Conservation (phyloP, 2,888 invertebrate species). For the Danaus chrysippus region DNA sequence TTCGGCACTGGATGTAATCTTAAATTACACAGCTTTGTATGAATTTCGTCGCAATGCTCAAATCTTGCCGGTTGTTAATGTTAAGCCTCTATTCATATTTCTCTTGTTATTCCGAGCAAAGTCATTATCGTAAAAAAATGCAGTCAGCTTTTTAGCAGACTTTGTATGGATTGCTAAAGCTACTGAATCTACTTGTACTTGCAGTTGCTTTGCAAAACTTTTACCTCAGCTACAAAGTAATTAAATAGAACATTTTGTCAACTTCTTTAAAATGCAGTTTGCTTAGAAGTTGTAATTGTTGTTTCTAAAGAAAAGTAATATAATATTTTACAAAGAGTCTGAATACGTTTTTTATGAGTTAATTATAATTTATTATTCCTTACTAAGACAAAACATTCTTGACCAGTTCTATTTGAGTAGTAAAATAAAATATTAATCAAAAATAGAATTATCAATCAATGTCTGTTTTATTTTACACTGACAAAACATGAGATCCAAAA, state of each 20-base stretch:
- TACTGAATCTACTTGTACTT: constrained; percentile 14
- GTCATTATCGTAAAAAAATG: constrained; percentile 26
- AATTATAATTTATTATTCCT: too few species aligned
- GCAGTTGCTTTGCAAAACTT: constrained; percentile 10
- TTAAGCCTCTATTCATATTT: constrained; percentile 20
- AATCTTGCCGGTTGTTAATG: constrained; percentile 21
- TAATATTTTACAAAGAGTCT: too few species aligned
- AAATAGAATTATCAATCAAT: too few species aligned
- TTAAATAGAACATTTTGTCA: constrained; percentile 31
- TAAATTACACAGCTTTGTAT: neutral
- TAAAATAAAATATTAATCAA: too few species aligned
- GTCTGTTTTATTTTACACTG: neutral
- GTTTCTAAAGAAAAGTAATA: neutral
- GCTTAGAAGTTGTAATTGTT: constrained; percentile 3
- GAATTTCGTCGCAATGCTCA: constrained; percentile 19
- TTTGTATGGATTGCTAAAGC: constrained; percentile 8
- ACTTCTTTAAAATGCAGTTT: constrained; percentile 25
- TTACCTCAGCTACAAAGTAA: constrained; percentile 31
- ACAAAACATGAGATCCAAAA: constrained; percentile 9
- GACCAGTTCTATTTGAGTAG: too few species aligned
- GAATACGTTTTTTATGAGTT: too few species aligned
- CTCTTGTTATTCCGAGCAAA: constrained; percentile 27
- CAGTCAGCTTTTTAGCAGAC: constrained; percentile 18
- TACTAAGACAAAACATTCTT: too few species aligned
- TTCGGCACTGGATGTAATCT: neutral